Conservation (phyloP, 1,140 invertebrate genomes). For the Brachionus angularis region DNA sequence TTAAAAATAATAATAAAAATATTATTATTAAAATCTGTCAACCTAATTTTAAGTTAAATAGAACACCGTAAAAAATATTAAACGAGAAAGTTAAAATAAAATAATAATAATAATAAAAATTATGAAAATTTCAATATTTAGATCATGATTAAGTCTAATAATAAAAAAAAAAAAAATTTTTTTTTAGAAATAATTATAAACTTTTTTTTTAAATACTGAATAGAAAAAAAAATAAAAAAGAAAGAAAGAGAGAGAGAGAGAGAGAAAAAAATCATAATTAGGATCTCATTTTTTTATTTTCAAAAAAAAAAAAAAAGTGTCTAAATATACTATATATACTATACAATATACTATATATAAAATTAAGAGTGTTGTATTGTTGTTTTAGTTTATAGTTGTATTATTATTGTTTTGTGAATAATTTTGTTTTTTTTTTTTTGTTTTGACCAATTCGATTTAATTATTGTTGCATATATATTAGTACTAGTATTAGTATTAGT, state of each 20-base stretch:
- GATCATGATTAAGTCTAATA: constrained; percentile 43
- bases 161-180: too few relatives aligned
- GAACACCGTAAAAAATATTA: background rate
- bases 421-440: too few relatives aligned
- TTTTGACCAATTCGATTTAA: too few relatives aligned
- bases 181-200: constrained; percentile 43
- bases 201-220: background rate
- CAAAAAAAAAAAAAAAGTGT: background rate
- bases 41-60: too few relatives aligned
- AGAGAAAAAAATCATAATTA: constrained; percentile 26
- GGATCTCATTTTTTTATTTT: constrained; percentile 31
- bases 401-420: too few relatives aligned
- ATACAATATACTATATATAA: background rate
- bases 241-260: background rate
- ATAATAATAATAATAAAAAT: too few relatives aligned
- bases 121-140: too few relatives aligned
- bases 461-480: too few relatives aligned
- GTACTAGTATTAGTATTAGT: too few relatives aligned
- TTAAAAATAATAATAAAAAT: too few relatives aligned
- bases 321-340: background rate
- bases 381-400: constrained; percentile 28
- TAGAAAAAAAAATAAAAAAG: background rate
- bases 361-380: constrained; percentile 23
- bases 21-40: too few relatives aligned
- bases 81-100: background rate